Evolutionary conservation across 2,113 vertebrate genomes (phyloP), one percentile per base, ranked within the genome.

Genomic region (Tonatia bakeri): DNA sequence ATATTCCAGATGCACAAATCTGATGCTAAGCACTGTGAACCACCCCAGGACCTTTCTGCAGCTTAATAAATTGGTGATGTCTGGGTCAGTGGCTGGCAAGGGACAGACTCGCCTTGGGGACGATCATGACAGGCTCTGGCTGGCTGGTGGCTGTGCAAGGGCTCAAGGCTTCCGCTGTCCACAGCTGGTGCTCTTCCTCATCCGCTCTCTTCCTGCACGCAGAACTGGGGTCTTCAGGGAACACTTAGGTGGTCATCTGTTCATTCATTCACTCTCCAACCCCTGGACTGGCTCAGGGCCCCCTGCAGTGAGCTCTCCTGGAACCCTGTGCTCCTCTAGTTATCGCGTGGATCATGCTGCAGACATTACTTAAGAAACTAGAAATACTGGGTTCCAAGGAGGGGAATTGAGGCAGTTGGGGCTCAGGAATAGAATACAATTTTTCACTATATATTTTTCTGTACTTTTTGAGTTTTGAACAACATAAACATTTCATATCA

Each of bases 361-460:
- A 91, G 87, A 89, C 54, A 73, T 90, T 85, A 70, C 36, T 89
- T 59, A 69, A 94, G 50, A 70, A 91, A 85, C 43, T 75, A 75
- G 70, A 92, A 87, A 92, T 80, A 70, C 0, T 90, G 56, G 50
- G 31, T 52, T 85, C 56, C 56, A 50, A 82, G 54, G 50, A 75
- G 70, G 24, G 36, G 11, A 76, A 80, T 26, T 16, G 28, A 80
- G 81, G 56, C 40, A 54, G 36, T 28, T 47, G 61, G n/a, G 72
- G 24, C 40, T 79, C 56, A 65, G 17, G 10, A 50, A 43, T 50
- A 84, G 43, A 14, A 84, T 26, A 80, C 52, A 50, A 72, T 19
- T 80, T 89, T 72, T 93, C 93, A 90, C 16, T 52, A 40, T 84
- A 14, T 61, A 36, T 47, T 73, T 94, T 90, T 70, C 81, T 81